These are phyloP conservation scores for Octomys mimax DNA, from an alignment of 2,797 vertebrate species.

Conservation along the genomic window DNA sequence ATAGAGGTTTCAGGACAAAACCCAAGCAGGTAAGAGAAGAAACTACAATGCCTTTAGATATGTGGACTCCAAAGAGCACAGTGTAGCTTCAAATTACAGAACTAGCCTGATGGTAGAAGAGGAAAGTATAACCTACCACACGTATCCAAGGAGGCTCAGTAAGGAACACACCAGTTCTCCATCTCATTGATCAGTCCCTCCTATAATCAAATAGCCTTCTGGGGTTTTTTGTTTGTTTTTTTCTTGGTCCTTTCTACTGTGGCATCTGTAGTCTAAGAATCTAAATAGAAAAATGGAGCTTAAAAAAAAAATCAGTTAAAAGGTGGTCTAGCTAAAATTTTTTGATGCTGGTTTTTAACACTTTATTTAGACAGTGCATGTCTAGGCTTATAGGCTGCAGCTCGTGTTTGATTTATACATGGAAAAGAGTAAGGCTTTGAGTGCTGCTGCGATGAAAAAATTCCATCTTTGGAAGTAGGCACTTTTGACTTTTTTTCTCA, in stretches of 20 bases:
- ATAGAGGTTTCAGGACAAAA: neutral
- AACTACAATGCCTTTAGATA: neutral
- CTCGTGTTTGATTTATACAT: neutral
- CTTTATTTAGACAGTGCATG: neutral
- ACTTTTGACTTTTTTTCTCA: neutral
- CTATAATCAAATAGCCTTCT: neutral
- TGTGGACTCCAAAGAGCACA: neutral
- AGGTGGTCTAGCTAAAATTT: neutral
- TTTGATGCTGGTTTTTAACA: neutral
- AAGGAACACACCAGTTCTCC: neutral
- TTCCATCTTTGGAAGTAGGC: neutral
- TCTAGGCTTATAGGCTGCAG: neutral
- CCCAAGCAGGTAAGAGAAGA: neutral
- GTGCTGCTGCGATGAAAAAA: neutral
- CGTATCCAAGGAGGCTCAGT: neutral
- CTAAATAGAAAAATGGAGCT: neutral
- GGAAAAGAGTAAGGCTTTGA: neutral
- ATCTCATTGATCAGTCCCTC: neutral
- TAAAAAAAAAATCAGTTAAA: neutral
- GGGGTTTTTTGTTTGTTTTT: neutral
- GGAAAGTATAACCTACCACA: neutral
- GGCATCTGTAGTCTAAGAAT: neutral
- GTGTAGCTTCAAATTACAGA: neutral
- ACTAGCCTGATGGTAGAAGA: neutral
- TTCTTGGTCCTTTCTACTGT: neutral